phyloP scores from a whole-genome alignment of 30 jellyfish, hydroid and myxozoan species.

The Turritopsis dohrnii region DNA sequence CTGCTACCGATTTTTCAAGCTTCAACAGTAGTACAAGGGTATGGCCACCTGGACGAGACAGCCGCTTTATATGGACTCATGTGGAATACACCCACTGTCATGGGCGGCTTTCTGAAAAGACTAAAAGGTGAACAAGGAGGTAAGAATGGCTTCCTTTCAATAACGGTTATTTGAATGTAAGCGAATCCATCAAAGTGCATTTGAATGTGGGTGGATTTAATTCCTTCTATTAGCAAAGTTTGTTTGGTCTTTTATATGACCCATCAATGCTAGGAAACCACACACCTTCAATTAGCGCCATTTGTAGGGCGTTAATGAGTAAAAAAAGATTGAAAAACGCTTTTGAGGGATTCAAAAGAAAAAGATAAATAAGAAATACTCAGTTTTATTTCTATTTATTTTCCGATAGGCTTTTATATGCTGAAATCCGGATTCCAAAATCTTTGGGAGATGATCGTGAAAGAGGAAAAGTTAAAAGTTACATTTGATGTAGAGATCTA shows the following conservation, averaged over 20 bases:
- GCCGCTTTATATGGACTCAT: conserved; percentile 86
- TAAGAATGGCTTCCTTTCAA: neutral
- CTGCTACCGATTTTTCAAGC: conserved; percentile 61
- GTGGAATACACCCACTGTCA: conserved; percentile 90
- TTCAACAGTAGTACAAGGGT: conserved; percentile 78
- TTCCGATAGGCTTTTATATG: conserved; percentile 40
- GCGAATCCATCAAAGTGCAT: neutral
- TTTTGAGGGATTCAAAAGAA: too few species aligned
- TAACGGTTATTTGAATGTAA: neutral
- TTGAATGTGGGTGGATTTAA: neutral
- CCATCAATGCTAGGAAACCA: too few species aligned
- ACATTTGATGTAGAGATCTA: conserved; percentile 36
- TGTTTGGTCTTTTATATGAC: too few species aligned
- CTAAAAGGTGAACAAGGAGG: conserved; percentile 23
- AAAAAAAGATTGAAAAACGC: too few species aligned
- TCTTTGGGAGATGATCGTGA: conserved; percentile 65
- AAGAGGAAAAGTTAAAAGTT: conserved; percentile 43
- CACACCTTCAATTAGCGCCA: too few species aligned
- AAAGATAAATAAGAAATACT: too few species aligned
- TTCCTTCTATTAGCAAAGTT: too few species aligned
- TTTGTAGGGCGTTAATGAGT: too few species aligned
- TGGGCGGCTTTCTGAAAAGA: conserved; percentile 53
- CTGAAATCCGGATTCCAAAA: conserved; percentile 71
- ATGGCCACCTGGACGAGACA: conserved; percentile 71
- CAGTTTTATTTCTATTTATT: too few species aligned